Evolutionary conservation across 2,797 vertebrate species (phyloP).

Genomic region (Pseudomugil gertrudae): DNA sequence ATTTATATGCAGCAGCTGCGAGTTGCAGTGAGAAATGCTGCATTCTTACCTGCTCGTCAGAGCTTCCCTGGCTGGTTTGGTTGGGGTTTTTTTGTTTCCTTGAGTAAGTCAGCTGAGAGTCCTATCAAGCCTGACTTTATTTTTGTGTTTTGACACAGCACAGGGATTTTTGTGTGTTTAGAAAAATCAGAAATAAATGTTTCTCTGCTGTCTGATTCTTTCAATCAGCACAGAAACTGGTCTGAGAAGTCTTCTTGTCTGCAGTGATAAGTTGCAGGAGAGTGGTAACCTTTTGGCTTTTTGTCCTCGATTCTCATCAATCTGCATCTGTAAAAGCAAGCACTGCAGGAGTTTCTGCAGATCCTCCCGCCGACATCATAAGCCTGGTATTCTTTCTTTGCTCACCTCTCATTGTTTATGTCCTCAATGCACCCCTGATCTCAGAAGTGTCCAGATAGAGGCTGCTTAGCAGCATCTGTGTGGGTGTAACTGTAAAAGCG

Average conservation of each 20-base stretch:
- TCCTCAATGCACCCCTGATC: slow-evolving; percentile 51
- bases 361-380: slow-evolving; percentile 17
- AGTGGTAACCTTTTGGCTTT: slow-evolving; percentile 45
- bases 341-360: slow-evolving; percentile 51
- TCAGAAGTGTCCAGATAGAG: slow-evolving; percentile 32
- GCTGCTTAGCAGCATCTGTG: slow-evolving; percentile 23
- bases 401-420: slow-evolving; percentile 50
- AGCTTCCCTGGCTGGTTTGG: slow-evolving; percentile 42
- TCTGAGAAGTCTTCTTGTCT: slow-evolving; percentile 33
- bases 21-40: slow-evolving; percentile 49
- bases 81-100: slow-evolving; percentile 3
- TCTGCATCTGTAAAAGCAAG: slow-evolving; percentile 66
- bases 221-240: slow-evolving; percentile 19
- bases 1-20: slow-evolving; percentile 66
- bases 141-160: background rate
- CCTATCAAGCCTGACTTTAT: background rate
- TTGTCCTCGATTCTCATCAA: slow-evolving; percentile 44
- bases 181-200: slow-evolving; percentile 20
- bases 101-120: slow-evolving; percentile 13
- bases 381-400: slow-evolving; percentile 2
- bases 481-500: slow-evolving; percentile 44
- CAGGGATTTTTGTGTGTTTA: slow-evolving; percentile 7
- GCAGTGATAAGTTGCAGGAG: slow-evolving; percentile 37
- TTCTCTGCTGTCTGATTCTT: slow-evolving; percentile 7
- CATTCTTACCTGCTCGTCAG: slow-evolving; percentile 59